These are phyloP conservation scores for Otolemur crassicaudatus DNA, from an alignment of 2,797 vertebrate species.

Conservation along the genomic window DNA sequence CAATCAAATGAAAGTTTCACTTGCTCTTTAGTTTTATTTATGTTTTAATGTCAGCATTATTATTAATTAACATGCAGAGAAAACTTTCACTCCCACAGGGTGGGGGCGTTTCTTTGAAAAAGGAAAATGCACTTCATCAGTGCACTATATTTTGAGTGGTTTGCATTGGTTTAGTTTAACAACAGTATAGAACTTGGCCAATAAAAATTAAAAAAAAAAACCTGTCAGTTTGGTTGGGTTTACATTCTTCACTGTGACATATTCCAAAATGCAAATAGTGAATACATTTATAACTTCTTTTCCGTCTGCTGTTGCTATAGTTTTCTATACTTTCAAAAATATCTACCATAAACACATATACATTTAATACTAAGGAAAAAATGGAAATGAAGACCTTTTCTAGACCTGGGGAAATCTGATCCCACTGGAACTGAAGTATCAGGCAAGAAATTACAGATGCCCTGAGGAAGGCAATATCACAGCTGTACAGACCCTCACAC, in stretches of 20 bases:
- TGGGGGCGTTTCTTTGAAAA: background rate
- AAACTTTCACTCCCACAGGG: background rate
- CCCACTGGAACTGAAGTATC: background rate
- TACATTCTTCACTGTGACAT: background rate
- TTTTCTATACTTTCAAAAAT: slow-evolving; percentile 30
- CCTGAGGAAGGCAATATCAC: background rate
- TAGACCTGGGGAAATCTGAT: background rate
- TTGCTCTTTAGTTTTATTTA: background rate
- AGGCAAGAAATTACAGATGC: background rate
- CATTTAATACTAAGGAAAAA: background rate
- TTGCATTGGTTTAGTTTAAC: background rate
- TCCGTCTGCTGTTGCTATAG: background rate
- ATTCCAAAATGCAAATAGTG: background rate
- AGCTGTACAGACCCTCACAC: background rate
- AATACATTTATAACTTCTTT: background rate
- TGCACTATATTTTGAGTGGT: background rate
- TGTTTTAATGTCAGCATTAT: background rate
- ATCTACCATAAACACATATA: background rate
- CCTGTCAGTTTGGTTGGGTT: background rate
- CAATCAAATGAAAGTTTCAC: background rate
- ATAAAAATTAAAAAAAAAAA: background rate
- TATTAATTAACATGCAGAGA: background rate
- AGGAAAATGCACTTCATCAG: background rate
- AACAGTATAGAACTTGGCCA: background rate
- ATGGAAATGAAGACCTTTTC: background rate